These are phyloP conservation scores for Clarias macrocephalus DNA, from an alignment of 2,113 vertebrate genomes.

Conservation along the genomic window DNA sequence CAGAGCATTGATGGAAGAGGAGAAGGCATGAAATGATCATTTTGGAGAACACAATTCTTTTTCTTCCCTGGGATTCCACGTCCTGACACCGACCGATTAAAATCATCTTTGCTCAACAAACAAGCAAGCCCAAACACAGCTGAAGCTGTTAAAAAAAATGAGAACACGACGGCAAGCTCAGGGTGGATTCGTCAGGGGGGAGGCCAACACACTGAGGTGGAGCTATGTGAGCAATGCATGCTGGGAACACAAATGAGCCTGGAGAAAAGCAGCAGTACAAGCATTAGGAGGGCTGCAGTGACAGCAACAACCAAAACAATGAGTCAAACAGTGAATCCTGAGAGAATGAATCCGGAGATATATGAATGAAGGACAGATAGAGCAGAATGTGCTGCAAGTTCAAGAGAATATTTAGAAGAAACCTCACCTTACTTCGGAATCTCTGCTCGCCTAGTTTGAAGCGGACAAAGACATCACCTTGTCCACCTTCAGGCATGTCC, in stretches of 20 bases:
- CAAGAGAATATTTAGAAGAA: neutral
- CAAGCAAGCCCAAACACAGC: constrained; percentile 74
- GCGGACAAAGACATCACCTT: constrained; percentile 85
- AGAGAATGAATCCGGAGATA: constrained; percentile 15
- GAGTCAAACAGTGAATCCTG: constrained; percentile 63
- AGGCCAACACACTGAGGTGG: constrained; percentile 63
- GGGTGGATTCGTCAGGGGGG: constrained; percentile 63
- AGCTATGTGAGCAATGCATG: constrained; percentile 73
- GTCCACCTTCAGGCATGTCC: constrained; percentile 76
- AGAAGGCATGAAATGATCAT: constrained; percentile 47
- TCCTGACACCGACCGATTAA: constrained; percentile 79
- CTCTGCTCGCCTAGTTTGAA: constrained; percentile 90
- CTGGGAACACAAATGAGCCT: constrained; percentile 75
- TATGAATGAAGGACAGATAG: constrained; percentile 38
- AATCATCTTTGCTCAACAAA: constrained; percentile 80
- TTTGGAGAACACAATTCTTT: constrained; percentile 51
- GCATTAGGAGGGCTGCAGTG: constrained; percentile 58
- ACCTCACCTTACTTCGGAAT: constrained; percentile 90
- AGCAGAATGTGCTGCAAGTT: neutral
- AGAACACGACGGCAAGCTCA: constrained; percentile 66
- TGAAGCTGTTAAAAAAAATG: constrained; percentile 69
- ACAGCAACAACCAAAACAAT: constrained; percentile 71
- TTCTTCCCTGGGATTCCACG: constrained; percentile 73
- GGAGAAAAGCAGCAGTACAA: constrained; percentile 50
- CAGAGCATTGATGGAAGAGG: constrained; percentile 55